Evolutionary conservation across 2,888 invertebrate genomes (phyloP).

Genomic region (Agriopis aurantiaria): DNA sequence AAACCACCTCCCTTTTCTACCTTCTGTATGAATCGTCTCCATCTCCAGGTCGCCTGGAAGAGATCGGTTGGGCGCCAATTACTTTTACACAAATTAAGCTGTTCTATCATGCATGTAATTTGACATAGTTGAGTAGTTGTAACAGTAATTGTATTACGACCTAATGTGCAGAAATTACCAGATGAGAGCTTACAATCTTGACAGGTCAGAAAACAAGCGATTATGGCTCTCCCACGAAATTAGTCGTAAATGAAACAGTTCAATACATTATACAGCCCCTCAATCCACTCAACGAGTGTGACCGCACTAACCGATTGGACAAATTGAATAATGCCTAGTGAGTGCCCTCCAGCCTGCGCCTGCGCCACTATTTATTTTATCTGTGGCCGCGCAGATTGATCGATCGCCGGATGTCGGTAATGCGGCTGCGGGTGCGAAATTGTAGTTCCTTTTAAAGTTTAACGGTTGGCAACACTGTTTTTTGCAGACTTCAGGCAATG

Average conservation of each 20-base stretch:
- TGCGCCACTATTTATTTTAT: conserved; percentile 4
- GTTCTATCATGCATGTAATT: too few relatives aligned
- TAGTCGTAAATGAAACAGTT: not conserved
- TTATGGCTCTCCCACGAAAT: too few relatives aligned
- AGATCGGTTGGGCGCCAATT: too few relatives aligned
- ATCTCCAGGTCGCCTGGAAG: too few relatives aligned
- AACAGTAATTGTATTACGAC: too few relatives aligned
- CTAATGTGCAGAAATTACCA: too few relatives aligned
- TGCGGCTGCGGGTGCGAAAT: conserved; percentile 53
- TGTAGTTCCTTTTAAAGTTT: conserved; percentile 54
- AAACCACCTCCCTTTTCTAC: too few relatives aligned
- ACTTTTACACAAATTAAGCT: too few relatives aligned
- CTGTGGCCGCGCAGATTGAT: conserved; percentile 72
- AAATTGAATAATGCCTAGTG: conserved; percentile 69
- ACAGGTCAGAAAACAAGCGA: too few relatives aligned
- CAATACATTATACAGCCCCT: conserved; percentile 20
- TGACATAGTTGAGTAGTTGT: too few relatives aligned
- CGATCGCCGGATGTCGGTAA: conserved; percentile 74
- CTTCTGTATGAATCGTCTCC: too few relatives aligned
- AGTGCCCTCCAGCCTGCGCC: conserved; percentile 32
- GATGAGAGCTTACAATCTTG: too few relatives aligned
- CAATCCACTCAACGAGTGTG: conserved; percentile 58
- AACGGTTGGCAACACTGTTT: conserved; percentile 44
- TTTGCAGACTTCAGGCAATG: not conserved
- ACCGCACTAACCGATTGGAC: conserved; percentile 70